Conservation (phyloP, 2,888 invertebrate species). For the Oscheius sp. region DNA sequence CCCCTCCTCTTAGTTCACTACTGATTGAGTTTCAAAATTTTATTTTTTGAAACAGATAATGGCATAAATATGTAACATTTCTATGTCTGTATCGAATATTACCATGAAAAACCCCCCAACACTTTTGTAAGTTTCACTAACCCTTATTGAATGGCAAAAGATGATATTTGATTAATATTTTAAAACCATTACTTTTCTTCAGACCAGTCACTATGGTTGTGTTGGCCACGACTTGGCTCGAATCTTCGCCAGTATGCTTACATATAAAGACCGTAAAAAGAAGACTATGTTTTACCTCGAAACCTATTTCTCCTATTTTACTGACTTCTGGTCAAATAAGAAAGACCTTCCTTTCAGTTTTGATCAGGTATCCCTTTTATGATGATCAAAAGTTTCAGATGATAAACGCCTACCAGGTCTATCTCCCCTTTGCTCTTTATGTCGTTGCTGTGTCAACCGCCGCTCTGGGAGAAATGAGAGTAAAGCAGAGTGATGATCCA, state of each 20-base stretch:
- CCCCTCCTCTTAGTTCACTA: too few relatives aligned
- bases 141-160: too few relatives aligned
- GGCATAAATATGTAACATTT: too few relatives aligned
- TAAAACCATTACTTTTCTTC: too few relatives aligned
- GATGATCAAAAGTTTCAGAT: too few relatives aligned
- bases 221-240: slow-evolving; percentile 11
- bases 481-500: neutral
- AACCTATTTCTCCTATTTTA: neutral
- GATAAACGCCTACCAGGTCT: neutral
- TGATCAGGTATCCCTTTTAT: slow-evolving; percentile 6
- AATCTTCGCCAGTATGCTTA: neutral
- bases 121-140: too few relatives aligned
- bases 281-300: neutral
- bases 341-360: neutral
- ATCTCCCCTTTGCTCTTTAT: neutral
- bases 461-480: neutral
- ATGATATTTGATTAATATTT: too few relatives aligned
- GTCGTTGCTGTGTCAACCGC: slow-evolving; percentile 8
- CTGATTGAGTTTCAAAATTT: too few relatives aligned
- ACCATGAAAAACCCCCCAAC: too few relatives aligned
- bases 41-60: too few relatives aligned
- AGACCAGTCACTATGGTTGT: slow-evolving; percentile 5
- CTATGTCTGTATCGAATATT: too few relatives aligned
- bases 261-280: neutral
- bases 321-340: slow-evolving; percentile 1